Evolutionary conservation across 1,140 invertebrate genomes (phyloP).

Genomic region (Dryas iulia): DNA sequence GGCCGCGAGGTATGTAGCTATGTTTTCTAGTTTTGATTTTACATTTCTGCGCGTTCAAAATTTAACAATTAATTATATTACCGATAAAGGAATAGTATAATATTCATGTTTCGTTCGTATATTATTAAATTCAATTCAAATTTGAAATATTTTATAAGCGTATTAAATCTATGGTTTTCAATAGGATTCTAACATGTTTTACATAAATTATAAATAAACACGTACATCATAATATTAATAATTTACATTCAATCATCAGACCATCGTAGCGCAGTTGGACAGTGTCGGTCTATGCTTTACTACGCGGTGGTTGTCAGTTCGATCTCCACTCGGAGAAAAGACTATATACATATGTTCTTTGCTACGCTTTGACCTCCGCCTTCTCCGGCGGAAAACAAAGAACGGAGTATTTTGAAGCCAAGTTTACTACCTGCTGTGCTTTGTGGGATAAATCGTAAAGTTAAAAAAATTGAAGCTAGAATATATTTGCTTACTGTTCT

Average conservation of each 20-base stretch:
- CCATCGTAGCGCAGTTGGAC: no score
- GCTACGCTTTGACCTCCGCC: no score
- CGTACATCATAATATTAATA: neutral
- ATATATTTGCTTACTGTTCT: constrained; percentile 93
- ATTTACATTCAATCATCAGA: neutral
- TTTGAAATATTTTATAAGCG: neutral
- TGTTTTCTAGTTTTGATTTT: neutral
- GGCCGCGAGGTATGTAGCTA: neutral
- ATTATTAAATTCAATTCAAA: neutral
- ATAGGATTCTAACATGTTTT: neutral
- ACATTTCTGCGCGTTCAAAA: neutral
- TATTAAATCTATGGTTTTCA: neutral
- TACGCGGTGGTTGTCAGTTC: no score
- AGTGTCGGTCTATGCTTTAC: no score
- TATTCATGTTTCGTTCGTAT: neutral
- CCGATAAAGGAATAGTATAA: neutral
- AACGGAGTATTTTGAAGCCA: no score
- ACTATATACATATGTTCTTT: no score
- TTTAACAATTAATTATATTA: neutral
- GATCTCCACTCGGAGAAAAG: no score
- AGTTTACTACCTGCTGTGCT: no score
- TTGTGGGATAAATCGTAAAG: no score
- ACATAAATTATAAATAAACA: constrained; percentile 14
- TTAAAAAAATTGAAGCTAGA: neutral
- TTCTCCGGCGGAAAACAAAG: no score